Percentiles rank a stretch among this genome's conserved stretches.
Evolutionary conservation across 2,113 vertebrate species (phyloP).

Genomic region (Cavia aperea): DNA sequence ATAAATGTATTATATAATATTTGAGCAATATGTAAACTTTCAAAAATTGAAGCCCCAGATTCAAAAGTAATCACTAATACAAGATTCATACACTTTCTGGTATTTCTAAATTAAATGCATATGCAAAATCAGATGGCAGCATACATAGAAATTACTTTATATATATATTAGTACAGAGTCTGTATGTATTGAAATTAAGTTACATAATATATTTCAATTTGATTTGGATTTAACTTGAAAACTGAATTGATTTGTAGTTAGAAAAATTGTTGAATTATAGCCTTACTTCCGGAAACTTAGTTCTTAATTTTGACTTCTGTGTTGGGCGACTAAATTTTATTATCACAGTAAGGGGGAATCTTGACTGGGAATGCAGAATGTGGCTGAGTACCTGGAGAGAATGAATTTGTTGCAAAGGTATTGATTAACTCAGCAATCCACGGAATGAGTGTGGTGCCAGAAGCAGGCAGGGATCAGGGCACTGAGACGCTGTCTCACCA

Average conservation of each 20-base stretch:
- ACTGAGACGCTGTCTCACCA: background rate
- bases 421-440: background rate
- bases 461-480: background rate
- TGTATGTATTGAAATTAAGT: background rate
- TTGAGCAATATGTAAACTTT: background rate
- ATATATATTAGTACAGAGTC: background rate
- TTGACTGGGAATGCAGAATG: background rate
- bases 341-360: background rate
- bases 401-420: background rate
- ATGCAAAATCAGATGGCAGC: background rate
- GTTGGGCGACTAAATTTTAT: conserved; percentile 4
- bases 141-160: background rate
- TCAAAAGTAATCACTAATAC: background rate
- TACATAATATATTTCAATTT: background rate
- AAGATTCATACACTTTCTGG: background rate
- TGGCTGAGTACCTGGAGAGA: background rate
- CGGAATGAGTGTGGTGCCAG: background rate
- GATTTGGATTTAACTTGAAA: conserved; percentile 22
- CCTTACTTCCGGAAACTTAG: background rate
- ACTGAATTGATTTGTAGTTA: background rate
- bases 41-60: background rate
- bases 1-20: background rate
- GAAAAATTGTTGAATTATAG: background rate
- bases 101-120: background rate
- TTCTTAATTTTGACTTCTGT: background rate